These are phyloP conservation scores for Suricata suricatta DNA, from an alignment of 2,113 vertebrate species.

Conservation along the genomic window DNA sequence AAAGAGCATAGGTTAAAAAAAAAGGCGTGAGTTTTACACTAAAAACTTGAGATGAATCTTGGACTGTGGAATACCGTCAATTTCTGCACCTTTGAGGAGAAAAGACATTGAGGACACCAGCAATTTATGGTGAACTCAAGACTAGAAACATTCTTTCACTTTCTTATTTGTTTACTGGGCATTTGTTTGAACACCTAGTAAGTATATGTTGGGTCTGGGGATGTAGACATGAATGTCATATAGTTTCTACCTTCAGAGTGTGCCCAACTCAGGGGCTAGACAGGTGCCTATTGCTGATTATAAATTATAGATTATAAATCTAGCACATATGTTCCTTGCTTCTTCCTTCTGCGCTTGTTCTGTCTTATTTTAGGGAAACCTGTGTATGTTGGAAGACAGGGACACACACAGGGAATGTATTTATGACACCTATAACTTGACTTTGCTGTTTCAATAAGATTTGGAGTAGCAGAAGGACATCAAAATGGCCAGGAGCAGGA, in stretches of 20 bases:
- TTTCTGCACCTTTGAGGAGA: not conserved
- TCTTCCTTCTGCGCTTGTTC: not conserved
- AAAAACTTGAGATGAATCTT: not conserved
- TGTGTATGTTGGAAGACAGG: not conserved
- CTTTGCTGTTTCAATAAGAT: not conserved
- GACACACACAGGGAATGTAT: not conserved
- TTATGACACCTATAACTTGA: not conserved
- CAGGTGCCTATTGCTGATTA: not conserved
- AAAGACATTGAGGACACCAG: not conserved
- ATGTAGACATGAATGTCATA: not conserved
- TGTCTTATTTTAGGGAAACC: not conserved
- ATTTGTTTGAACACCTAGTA: not conserved
- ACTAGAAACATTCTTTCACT: not conserved
- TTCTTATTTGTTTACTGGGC: not conserved
- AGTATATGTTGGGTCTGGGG: not conserved
- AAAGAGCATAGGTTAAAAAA: not conserved
- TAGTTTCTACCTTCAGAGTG: not conserved
- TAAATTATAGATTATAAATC: not conserved
- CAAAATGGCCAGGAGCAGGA: not conserved
- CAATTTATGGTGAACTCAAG: not conserved
- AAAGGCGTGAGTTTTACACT: not conserved
- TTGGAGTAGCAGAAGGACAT: not conserved
- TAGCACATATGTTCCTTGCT: not conserved
- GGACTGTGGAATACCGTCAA: not conserved
- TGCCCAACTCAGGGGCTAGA: accelerated